Percentiles rank a stretch among this genome's conserved stretches.
Evolutionary conservation across 2,797 vertebrate genomes (phyloP).

Genomic region (Pempheris klunzingeri): DNA sequence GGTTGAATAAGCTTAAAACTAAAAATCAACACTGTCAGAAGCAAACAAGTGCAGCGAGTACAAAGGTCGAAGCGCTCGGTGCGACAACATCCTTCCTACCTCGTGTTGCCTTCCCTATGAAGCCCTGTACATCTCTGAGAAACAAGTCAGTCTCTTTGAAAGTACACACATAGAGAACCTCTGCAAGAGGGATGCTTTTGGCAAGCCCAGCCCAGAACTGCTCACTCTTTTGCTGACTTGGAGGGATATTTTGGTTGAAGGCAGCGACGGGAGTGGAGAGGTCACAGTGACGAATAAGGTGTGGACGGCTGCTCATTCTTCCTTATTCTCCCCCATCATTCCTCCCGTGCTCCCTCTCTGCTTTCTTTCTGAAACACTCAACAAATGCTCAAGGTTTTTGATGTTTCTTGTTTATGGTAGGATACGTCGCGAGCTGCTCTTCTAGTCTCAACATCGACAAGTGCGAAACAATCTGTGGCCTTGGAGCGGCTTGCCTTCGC

Average conservation of each 20-base stretch:
- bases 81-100: conserved; percentile 11
- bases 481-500: conserved; percentile 36
- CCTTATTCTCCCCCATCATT: neutral
- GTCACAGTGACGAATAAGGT: conserved; percentile 32
- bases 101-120: neutral
- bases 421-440: neutral
- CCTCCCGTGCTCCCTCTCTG: neutral
- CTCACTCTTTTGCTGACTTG: neutral
- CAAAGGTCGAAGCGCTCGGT: conserved; percentile 46
- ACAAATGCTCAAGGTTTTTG: conserved; percentile 35
- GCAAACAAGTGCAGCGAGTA: conserved; percentile 43
- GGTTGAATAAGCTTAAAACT: conserved; percentile 33
- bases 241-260: neutral
- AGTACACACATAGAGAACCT: neutral
- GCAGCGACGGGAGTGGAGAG: conserved; percentile 30
- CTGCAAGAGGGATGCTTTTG: conserved; percentile 9
- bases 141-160: neutral
- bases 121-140: conserved; percentile 4
- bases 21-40: conserved; percentile 54
- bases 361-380: neutral
- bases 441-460: conserved; percentile 49
- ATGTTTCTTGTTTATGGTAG: neutral
- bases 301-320: conserved; percentile 16
- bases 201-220: conserved; percentile 4
- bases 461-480: conserved; percentile 54